Conservation (phyloP, 2,888 invertebrate genomes). For the Itoplectis maculator region DNA sequence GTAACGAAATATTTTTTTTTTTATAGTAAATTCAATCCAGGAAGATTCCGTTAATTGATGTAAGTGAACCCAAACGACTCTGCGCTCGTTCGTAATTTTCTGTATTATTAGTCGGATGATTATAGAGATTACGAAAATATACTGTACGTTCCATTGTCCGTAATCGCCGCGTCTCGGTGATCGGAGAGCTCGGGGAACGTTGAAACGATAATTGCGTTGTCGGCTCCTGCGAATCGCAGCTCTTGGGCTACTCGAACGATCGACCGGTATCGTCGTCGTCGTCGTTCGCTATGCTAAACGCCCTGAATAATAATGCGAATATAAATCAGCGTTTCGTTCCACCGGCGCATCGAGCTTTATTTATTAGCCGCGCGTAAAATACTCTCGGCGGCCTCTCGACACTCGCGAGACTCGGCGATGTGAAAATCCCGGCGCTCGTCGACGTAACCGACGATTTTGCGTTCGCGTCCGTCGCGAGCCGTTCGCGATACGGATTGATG, state of each 20-base stretch:
- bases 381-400: conserved; percentile 18
- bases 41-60: not conserved
- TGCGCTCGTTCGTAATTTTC: not conserved
- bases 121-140: conserved; percentile 11
- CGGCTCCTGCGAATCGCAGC: conserved; percentile 19
- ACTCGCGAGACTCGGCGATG: conserved; percentile 5
- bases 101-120: conserved; percentile 7
- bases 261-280: conserved; percentile 34
- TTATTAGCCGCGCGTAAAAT: conserved; percentile 55
- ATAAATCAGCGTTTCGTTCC: conserved; percentile 63
- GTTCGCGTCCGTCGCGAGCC: not conserved
- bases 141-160: conserved; percentile 2
- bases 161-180: conserved; percentile 1
- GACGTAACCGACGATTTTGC: conserved; percentile 9
- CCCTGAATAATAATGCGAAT: conserved; percentile 62
- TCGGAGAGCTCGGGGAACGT: not conserved
- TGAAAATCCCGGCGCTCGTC: conserved; percentile 8
- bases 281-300: conserved; percentile 48
- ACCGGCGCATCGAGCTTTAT: conserved; percentile 61
- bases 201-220: conserved; percentile 60
- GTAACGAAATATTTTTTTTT: not conserved
- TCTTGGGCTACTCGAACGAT: conserved; percentile 44
- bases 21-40: no score
- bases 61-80: not conserved
- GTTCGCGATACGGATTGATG: conserved; percentile 39